Evolutionary conservation across 1,140 invertebrate species (phyloP), one percentile per base, ranked within the genome.

Genomic region (Venustaconcha ellipsiformis): DNA sequence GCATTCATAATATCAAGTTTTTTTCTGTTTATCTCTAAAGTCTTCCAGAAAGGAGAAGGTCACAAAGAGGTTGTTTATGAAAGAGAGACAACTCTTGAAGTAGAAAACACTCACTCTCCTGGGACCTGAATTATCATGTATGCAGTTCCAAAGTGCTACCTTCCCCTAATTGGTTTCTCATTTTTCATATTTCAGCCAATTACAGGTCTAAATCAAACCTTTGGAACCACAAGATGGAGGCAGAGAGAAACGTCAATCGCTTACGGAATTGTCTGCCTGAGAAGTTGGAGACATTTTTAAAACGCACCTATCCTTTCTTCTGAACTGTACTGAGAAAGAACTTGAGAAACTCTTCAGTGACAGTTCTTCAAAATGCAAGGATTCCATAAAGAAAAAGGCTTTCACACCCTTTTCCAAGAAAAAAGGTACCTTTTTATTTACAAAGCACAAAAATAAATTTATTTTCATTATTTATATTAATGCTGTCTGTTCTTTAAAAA

Each of bases 261-360:
- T 75, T 87, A 8, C 69, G 78, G 26, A 86, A 84, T 62, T 77
- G 78, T 57, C 84, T 96, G 91, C 93, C 94, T 37, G 95, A 96
- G 80, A 95, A 96, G 88, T 96, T 95, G 89, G 93, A 94, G 78
- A 95, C 94, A 30, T 92, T 97, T 79, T 95, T 81, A 93, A 95
- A 86, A 97, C 96, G 96, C 96, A 97, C 91, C 91, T 97, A 82
- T 96, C 95, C 6, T 96, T 97, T 91, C 93, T 96, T 83, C 91
- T 96, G 74, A 93, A 94, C 83, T 92, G 96, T 67, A 94, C 81
- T 72, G 86, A 83, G 48, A 64, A 56, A 18, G 81, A 81, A 55
- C 70, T 86, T 18, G 84, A 85, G 18, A 83, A 87, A 57, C 79
- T 87, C 67, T 80, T n/a, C n/a, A 30, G 64, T 6, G 78, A 83